Conservation (phyloP, 23 tunicate genomes). For the Oikopleura dioica region DNA sequence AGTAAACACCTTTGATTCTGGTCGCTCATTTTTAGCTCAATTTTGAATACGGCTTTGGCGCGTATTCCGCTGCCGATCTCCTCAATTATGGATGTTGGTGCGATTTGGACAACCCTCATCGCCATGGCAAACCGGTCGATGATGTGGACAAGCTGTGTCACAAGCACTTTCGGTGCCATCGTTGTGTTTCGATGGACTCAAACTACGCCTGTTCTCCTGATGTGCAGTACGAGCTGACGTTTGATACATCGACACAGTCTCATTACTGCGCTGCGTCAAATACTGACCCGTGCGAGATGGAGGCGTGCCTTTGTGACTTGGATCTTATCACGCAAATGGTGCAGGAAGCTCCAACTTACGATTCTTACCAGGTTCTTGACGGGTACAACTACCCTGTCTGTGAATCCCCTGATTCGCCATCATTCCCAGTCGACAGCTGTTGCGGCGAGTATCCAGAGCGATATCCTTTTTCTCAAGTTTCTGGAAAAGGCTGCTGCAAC, state of each 20-base stretch:
- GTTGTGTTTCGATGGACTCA: background rate
- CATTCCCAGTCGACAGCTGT: background rate
- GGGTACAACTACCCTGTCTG: background rate
- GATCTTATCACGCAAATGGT: background rate
- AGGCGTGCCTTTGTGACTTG: slow-evolving; percentile 5
- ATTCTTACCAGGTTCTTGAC: background rate
- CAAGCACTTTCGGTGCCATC: background rate
- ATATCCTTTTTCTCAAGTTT: background rate
- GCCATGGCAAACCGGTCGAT: background rate
- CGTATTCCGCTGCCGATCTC: background rate
- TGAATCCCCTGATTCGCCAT: background rate
- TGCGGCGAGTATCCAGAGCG: background rate
- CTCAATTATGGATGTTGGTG: slow-evolving; percentile 13
- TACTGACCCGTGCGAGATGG: background rate
- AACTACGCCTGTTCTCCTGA: background rate
- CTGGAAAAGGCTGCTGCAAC: slow-evolving; percentile 9
- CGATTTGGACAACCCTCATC: background rate
- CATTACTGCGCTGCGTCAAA: background rate
- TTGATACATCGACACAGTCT: background rate
- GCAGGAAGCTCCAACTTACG: background rate
- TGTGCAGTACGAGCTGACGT: background rate
- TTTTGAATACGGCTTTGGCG: background rate
- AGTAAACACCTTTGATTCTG: background rate
- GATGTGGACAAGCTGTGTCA: background rate
- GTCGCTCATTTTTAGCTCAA: background rate